Conservation (phyloP, 2,797 vertebrate species). For the Carcharodon carcharias region DNA sequence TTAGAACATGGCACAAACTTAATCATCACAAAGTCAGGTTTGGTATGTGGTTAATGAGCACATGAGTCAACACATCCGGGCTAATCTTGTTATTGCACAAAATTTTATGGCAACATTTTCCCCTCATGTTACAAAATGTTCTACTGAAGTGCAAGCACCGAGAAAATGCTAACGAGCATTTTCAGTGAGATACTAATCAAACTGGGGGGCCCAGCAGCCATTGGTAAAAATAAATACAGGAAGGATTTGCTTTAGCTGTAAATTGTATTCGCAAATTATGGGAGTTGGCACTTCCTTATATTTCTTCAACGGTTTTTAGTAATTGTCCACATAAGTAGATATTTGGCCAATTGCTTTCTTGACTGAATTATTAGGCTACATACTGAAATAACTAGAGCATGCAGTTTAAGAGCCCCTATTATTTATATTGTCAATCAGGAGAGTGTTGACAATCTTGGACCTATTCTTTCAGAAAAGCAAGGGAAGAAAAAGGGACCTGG, state of each 20-base stretch:
- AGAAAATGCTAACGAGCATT: background rate
- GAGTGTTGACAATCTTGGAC: background rate
- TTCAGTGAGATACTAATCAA: background rate
- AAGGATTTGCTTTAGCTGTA: background rate
- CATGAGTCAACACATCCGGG: background rate
- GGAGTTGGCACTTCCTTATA: background rate
- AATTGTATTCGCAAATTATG: background rate
- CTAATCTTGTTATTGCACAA: slow-evolving; percentile 9
- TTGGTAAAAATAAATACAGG: background rate
- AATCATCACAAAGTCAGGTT: background rate
- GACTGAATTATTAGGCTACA: background rate
- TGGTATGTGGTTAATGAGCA: background rate
- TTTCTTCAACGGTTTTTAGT: background rate
- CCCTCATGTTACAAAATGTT: background rate
- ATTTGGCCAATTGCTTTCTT: background rate
- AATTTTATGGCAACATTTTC: slow-evolving; percentile 17
- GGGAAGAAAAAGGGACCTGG: background rate
- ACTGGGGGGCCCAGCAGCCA: background rate
- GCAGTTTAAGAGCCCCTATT: background rate
- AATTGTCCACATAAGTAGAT: background rate
- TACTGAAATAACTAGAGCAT: background rate
- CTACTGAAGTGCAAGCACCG: too few relatives aligned
- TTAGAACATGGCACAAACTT: background rate
- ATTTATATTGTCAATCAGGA: background rate
- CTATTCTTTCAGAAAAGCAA: background rate